Evolutionary conservation across 2,888 invertebrate genomes (phyloP), one percentile per base, ranked within the genome.

Genomic region (Magallana nippona): DNA sequence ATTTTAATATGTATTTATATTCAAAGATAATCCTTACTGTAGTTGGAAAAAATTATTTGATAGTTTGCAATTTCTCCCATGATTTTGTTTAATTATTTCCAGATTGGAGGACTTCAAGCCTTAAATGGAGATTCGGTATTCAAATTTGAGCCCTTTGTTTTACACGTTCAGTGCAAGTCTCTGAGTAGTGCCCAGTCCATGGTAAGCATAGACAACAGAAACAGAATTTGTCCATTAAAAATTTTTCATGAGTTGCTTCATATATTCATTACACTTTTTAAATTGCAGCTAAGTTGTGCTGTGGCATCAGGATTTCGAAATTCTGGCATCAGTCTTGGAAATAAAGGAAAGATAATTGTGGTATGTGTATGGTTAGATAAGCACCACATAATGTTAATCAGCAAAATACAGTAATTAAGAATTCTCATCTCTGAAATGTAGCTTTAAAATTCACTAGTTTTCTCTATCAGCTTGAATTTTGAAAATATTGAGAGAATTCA

Each of bases 71-170:
- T 44, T 8, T 44, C 8, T 8, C 5, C 8, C 44, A 44, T 8
- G 8, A 44, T 22, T 10, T 27, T 55, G 17, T 63, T n/a, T 62
- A 15, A 62, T 85, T 82, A 19, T 27, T 91, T 86, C 80, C 87
- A 89, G 92, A 83, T 85, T 57, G 85, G 86, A 44, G 86, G 86
- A 19, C 89, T 89, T 86, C 87, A 82, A 63, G 91, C 84, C 82
- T 89, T 88, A 55, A 86, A 87, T 55, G 89, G 88, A n/a, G 88
- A 91, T 87, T 92, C 92, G 22, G 91, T 91, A 0, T 91, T 95
- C 71, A 95, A 95, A 89, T 95, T 94, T 93, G 95, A 95, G 89
- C 95, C 95, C 44, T 94, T 95, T 90, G 94, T 95, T 84, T 90
- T 95, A 63, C 95, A 95, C 91, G 93, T 95, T 1, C 94, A 94